Evolutionary conservation across 2,888 invertebrate species (phyloP).

Genomic region (Habroteleia sp.): DNA sequence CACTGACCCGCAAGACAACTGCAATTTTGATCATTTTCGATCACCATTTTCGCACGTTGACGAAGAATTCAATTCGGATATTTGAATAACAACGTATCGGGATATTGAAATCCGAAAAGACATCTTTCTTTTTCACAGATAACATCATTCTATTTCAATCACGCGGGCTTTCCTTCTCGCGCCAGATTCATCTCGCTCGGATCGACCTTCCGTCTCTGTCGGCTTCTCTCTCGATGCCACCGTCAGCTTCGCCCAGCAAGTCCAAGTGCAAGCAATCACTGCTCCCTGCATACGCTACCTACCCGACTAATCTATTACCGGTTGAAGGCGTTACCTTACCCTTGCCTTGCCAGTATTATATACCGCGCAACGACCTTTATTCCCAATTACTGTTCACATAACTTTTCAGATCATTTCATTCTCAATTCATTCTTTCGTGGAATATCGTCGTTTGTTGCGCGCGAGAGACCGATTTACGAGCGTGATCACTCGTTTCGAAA

Average conservation of each 20-base stretch:
- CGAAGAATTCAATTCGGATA: slow-evolving; percentile 24
- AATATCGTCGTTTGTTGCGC: slow-evolving; percentile 23
- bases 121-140: slow-evolving; percentile 11
- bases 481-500: slow-evolving; percentile 21
- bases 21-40: slow-evolving; percentile 3
- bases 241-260: slow-evolving; percentile 68
- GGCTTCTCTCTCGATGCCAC: slow-evolving; percentile 41
- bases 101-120: slow-evolving; percentile 19
- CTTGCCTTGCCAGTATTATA: slow-evolving; percentile 65
- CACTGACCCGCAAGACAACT: not conserved
- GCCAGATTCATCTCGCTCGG: slow-evolving; percentile 31
- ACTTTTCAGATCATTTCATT: slow-evolving; percentile 59
- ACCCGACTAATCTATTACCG: slow-evolving; percentile 69
- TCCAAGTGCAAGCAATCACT: slow-evolving; percentile 73
- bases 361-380: slow-evolving; percentile 65
- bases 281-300: slow-evolving; percentile 63
- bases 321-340: slow-evolving; percentile 69
- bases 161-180: slow-evolving; percentile 51
- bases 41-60: slow-evolving; percentile 3
- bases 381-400: slow-evolving; percentile 62
- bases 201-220: slow-evolving; percentile 27
- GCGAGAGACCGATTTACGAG: slow-evolving; percentile 23
- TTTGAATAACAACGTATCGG: slow-evolving; percentile 25
- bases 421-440: slow-evolving; percentile 35
- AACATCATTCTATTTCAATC: slow-evolving; percentile 58